These are phyloP conservation scores for Prionailurus bengalensis DNA, from an alignment of 2,113 vertebrate species.

Conservation along the genomic window DNA sequence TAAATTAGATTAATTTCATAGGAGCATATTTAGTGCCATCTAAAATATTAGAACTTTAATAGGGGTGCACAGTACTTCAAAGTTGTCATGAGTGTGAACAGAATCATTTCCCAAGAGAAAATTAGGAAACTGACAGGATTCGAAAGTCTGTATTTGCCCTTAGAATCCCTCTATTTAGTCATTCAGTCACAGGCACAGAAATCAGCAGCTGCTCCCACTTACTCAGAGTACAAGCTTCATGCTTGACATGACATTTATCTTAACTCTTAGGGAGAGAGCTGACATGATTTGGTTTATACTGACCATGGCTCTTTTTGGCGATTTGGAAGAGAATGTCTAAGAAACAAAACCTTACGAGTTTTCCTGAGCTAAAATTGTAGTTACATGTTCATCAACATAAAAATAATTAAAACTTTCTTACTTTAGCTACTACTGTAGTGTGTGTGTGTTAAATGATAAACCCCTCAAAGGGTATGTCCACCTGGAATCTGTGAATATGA, in stretches of 20 bases:
- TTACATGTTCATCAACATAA: not conserved
- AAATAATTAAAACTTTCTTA: not conserved
- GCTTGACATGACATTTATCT: conserved; percentile 54
- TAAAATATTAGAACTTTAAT: not conserved
- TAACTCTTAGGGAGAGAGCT: not conserved
- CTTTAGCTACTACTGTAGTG: not conserved
- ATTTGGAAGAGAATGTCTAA: not conserved
- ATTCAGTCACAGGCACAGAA: not conserved
- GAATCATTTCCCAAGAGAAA: conserved; percentile 45
- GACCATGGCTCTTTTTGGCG: conserved; percentile 17
- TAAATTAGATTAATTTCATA: not conserved
- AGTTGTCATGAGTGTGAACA: not conserved
- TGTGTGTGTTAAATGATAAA: not conserved
- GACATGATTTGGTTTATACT: conserved; percentile 47
- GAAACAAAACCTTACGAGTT: not conserved
- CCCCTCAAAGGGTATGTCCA: not conserved
- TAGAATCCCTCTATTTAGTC: not conserved
- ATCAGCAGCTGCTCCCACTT: conserved; percentile 20
- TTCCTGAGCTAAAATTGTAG: not conserved
- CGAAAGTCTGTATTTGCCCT: not conserved
- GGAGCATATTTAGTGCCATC: conserved; percentile 2
- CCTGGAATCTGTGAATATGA: not conserved
- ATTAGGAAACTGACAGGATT: conserved; percentile 44
- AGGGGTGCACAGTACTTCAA: not conserved
- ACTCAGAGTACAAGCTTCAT: not conserved